Base-by-base conservation (phyloP, 2,113 vertebrate genomes). In the Orthonyx spaldingii region DNA sequence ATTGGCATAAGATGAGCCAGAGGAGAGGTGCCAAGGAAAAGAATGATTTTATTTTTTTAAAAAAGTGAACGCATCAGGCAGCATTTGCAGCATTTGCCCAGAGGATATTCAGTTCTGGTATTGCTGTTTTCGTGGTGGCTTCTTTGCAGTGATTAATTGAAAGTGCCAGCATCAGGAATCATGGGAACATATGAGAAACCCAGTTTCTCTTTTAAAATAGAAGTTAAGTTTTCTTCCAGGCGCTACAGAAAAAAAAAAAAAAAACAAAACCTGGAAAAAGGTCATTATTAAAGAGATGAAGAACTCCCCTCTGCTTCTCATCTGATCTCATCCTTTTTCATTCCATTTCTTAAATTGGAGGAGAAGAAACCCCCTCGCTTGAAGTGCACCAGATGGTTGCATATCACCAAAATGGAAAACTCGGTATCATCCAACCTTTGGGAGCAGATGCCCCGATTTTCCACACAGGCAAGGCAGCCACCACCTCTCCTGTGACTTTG, bases 61-160 rank as follows among this genome's bases (percentile, higher is more conserved):
- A 33, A 92, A 78, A 4, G 0, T 47, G 76, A 72, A 84, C 0
- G 2, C 75, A 76, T 79, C 81, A 89, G 74, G 91, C 81, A 82
- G 53, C 22, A 3, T 84, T 91, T 81, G 65, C 87, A 93, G 60
- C 60, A 16, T 94, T 96, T 97, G 60, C 93, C 95, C 78, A 50
- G 82, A 77, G 91, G 93, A 77, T 83, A 82, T 94, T 89, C 66
- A 33, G 87, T 74, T 78, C 91, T 57, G 50, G 55, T 94, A 39
- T 78, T 3, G 3, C 80, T 93, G 78, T 95, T 91, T 93, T 88
- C 0, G 6, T 55, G 63, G 75, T 86, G 66, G 47, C 63, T 94
- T 94, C 81, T 79, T 84, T 80, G 46, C 85, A 70, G 52, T 81
- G 77, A 94, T 96, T 96, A 94, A 94, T 95, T 97, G 75, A 80